phyloP scores from a whole-genome alignment of 64 coral and sea anemone species.

The Stylophora pistillata region DNA sequence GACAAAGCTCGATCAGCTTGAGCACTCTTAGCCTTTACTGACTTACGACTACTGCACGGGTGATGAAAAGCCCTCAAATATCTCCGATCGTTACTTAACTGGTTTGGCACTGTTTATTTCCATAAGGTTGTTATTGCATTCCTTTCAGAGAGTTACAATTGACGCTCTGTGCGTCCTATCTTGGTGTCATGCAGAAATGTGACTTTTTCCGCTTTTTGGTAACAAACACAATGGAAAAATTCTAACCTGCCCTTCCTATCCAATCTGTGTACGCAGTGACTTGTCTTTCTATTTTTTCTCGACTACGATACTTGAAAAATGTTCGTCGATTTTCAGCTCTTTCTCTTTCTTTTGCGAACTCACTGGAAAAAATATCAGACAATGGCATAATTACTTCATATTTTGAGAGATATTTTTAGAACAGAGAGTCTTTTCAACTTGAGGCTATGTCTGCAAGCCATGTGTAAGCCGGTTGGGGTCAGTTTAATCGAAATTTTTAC shows the following conservation, averaged over 20 bases:
- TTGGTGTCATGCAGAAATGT: background rate
- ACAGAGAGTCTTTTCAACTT: too few species aligned
- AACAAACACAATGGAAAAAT: background rate
- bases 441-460: too few species aligned
- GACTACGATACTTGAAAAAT: conserved; percentile 95
- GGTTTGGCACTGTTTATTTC: too few species aligned
- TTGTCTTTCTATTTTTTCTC: conserved; percentile 86
- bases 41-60: too few species aligned
- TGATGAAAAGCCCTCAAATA: too few species aligned
- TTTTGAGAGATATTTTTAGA: background rate
- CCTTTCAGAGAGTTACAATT: too few species aligned
- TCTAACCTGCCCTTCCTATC: conserved; percentile 86
- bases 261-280: conserved; percentile 82
- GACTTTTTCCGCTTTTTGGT: background rate
- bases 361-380: conserved; percentile 50
- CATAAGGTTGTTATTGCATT: too few species aligned
- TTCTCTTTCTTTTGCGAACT: conserved; percentile 99
- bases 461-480: background rate
- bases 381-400: background rate
- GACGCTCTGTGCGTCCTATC: too few species aligned
- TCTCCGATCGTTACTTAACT: too few species aligned
- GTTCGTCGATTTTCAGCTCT: conserved; percentile 92
- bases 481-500: background rate
- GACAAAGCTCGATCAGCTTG: too few species aligned
- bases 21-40: too few species aligned